A percentile compares a stretch with the other conserved stretches of the same genome.
phyloP scores from a whole-genome alignment of 2,113 vertebrate genomes.

The Tenrec ecaudatus region DNA sequence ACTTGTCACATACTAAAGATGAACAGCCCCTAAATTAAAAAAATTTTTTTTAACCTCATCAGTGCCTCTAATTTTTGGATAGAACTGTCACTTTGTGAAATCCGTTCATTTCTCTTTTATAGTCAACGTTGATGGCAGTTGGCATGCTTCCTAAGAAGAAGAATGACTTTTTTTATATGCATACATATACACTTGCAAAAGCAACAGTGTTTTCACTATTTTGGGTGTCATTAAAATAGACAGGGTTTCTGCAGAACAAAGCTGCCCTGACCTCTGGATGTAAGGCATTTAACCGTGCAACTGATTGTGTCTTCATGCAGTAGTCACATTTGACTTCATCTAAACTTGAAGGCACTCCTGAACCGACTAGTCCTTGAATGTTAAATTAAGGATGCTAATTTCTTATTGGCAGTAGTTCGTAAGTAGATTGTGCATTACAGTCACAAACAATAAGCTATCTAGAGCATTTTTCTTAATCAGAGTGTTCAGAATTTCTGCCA shows the following conservation, averaged over 20 bases:
- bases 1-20: neutral
- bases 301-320: neutral
- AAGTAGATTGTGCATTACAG: neutral
- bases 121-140: neutral
- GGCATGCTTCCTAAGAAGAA: neutral
- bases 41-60: neutral
- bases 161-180: neutral
- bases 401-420: slow-evolving; percentile 4
- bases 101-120: neutral
- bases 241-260: slow-evolving; percentile 8
- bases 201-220: neutral
- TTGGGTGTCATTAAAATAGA: neutral
- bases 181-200: neutral
- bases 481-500: slow-evolving; percentile 11
- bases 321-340: neutral
- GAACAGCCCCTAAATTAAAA: neutral
- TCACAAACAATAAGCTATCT: neutral
- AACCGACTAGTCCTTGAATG: neutral
- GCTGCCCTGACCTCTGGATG: neutral
- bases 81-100: slow-evolving; percentile 32
- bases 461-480: slow-evolving; percentile 2
- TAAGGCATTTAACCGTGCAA: neutral
- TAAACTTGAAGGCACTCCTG: neutral
- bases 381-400: slow-evolving; percentile 11
- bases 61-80: neutral